Evolutionary conservation across 2,888 invertebrate species (phyloP), one percentile per base, ranked within the genome.

Genomic region (Syritta pipiens): DNA sequence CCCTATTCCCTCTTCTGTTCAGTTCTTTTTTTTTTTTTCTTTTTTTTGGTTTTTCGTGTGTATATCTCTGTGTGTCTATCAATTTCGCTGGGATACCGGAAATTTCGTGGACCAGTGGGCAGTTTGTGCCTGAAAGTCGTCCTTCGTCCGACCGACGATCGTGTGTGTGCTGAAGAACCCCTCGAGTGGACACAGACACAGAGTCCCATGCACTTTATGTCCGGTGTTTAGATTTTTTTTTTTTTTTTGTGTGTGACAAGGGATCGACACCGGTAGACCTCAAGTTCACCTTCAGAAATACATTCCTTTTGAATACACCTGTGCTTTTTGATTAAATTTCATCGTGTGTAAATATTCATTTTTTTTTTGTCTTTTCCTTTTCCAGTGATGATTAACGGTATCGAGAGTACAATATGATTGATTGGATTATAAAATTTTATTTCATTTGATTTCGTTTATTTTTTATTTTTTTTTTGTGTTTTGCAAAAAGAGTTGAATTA

Each of bases 331-430:
- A 37, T n/a, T n/a, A n/a, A n/a, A n/a, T n/a, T n/a, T n/a, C n/a
- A 17, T 9, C 37, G 37, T 37, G 37, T 37, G 37, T 37, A 1
- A 7, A 2, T 7, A 26, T 30, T 37, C 22, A 37, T 48, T 42
- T 42, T 51, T 53, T 4, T 35, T 19, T 42, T 24, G 4, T 12
- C 32, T 26, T 44, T 57, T 14, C 20, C 20, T 28, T 12, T 28
- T 26, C 28, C 17, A 63, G 62, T 63, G 49, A 17, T 63, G 40
- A 51, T 51, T 49, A 51, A 51, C 62, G 49, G 37, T 37, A 51
- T 44, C 35, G 42, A 40, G 59, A 77, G 71, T 72, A 53, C 46
- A 60, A 72, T 65, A 57, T 65, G 53, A 71, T 59, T 60, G 35
- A 44, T 48, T 42, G 68, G 57, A 60, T 55, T 57, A 42, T 4